Base-by-base conservation (phyloP, 2,888 invertebrate genomes). In the Trichogramma evanescens region DNA sequence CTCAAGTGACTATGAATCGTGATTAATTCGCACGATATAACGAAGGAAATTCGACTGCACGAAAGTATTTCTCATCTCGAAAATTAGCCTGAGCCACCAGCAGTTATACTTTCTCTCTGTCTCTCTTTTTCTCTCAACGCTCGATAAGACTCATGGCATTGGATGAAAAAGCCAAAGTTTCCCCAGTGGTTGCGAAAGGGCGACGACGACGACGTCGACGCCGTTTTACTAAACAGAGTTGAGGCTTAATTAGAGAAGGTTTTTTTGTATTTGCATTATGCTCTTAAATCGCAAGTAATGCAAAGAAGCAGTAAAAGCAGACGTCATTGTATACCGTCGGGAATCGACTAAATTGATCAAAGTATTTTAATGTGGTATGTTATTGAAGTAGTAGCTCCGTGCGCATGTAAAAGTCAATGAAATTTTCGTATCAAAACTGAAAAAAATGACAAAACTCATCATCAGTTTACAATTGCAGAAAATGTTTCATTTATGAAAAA, bases 281-380 rank as follows among this genome's bases (percentile, higher is more conserved):
- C 71, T 73, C 71, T 75, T 73, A 73, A 75, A 74, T 74, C 71
- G 71, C 70, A 26, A 26, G 70, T 69, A 71, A 72, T 72, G 69
- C 70, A 69, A 71, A 65, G 8, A 42, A 48, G 26, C 26, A 26
- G 26, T 26, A 26, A 26, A 26, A 26, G 26, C 26, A 26, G 26
- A 26, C 26, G 26, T 26, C 26, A 26, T 26, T 26, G 26, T 26
- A 26, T 26, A 26, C 26, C 26, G 3, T 3, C 26, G 26, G 26
- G 26, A 26, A 26, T 26, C 64, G 67, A 67, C 65, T 68, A 69
- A 73, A 72, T 71, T 73, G 73, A 73, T 76, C 74, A 75, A 74
- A 75, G 74, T 74, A 72, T 73, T 74, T 75, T 72, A 73, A 72
- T 70, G 70, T 70, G 70, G 70, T 69, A 72, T 75, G 73, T 74